Conservation (phyloP, 2,113 vertebrate species). For the Picathartes gymnocephalus region DNA sequence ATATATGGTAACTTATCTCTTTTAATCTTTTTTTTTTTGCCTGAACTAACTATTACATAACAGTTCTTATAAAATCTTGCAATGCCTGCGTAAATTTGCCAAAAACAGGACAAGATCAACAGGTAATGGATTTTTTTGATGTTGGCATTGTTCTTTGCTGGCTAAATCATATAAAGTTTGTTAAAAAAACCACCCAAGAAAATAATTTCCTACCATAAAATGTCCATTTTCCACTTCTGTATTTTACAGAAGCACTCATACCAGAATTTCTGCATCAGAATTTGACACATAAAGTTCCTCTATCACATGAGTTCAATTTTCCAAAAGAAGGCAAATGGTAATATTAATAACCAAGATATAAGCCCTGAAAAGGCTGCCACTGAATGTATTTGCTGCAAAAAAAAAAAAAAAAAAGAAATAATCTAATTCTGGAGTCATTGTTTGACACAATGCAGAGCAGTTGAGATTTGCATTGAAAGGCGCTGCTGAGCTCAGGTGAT, state of each 20-base stretch:
- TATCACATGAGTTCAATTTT: conserved; percentile 26
- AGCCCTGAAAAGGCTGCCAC: not conserved
- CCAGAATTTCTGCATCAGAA: conserved; percentile 18
- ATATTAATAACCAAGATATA: conserved; percentile 7
- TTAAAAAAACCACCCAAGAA: not conserved
- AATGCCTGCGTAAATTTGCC: not conserved
- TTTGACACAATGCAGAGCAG: not conserved
- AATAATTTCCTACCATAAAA: not conserved
- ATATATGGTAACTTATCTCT: not conserved
- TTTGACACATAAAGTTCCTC: conserved; percentile 18
- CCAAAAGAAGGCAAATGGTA: not conserved
- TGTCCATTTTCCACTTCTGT: conserved; percentile 11
- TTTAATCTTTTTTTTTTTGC: not conserved
- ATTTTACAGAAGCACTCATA: not conserved
- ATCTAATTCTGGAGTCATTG: conserved; percentile 12
- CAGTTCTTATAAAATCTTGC: not conserved
- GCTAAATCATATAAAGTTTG: not conserved
- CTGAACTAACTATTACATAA: not conserved
- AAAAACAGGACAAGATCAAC: not conserved
- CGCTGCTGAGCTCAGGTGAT: not conserved
- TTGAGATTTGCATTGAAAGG: not conserved
- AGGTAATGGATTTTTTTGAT: not conserved
- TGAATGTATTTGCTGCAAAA: not conserved
- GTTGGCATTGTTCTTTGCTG: not conserved
- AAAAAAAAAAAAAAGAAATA: not conserved